These are phyloP conservation scores for Catocala nupta DNA, from an alignment of 2,888 invertebrate species.

Conservation along the genomic window DNA sequence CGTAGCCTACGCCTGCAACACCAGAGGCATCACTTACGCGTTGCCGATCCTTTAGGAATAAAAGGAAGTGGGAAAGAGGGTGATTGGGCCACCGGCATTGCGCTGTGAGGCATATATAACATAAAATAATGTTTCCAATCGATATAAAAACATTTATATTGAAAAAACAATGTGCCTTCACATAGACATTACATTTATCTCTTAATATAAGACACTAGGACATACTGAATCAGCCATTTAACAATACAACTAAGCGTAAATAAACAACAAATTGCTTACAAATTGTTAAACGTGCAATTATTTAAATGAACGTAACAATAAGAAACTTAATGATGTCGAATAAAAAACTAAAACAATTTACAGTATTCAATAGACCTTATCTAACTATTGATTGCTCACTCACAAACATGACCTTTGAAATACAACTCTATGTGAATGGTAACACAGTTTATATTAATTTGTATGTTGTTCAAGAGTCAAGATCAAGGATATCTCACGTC, in stretches of 20 bases:
- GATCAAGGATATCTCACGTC: conserved; percentile 58
- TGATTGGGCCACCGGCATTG: too few species aligned
- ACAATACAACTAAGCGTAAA: not conserved
- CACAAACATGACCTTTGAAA: not conserved
- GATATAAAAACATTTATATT: too few species aligned
- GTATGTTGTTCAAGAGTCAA: conserved; percentile 41
- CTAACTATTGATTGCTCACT: conserved; percentile 31
- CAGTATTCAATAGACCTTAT: conserved; percentile 39
- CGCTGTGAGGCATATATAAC: too few species aligned
- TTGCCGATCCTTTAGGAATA: too few species aligned
- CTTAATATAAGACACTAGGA: too few species aligned
- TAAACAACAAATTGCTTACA: conserved; percentile 1
- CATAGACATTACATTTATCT: too few species aligned
- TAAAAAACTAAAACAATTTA: conserved; percentile 45
- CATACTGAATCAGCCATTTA: too few species aligned
- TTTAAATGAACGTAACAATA: conserved; percentile 19
- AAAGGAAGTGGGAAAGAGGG: too few species aligned
- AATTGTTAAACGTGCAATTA: conserved; percentile 25
- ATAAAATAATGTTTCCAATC: too few species aligned
- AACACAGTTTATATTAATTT: conserved; percentile 17
- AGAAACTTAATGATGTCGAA: conserved; percentile 28
- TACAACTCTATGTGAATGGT: not conserved
- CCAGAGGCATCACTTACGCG: too few species aligned
- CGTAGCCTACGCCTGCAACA: too few species aligned
- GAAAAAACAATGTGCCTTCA: too few species aligned